These are phyloP conservation scores for Leucozona laternaria DNA, from an alignment of 2,888 invertebrate species.

Conservation along the genomic window DNA sequence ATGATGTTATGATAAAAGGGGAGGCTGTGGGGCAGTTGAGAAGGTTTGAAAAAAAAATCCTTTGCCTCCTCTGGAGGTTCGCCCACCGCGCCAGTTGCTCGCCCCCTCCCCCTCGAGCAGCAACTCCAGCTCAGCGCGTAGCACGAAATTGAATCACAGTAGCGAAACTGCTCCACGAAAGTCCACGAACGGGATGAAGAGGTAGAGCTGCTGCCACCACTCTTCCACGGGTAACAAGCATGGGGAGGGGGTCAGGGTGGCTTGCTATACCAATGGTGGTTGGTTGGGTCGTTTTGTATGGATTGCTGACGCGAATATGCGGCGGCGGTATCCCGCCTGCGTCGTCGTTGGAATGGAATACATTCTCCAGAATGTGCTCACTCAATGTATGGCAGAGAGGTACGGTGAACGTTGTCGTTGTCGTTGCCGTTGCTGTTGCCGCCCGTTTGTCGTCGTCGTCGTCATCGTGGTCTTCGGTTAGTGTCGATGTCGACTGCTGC, in stretches of 20 bases:
- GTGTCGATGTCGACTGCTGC: conserved; percentile 61
- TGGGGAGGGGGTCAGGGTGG: conserved; percentile 35
- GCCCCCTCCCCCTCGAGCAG: conserved; percentile 65
- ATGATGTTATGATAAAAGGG: conserved; percentile 39
- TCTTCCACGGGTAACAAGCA: conserved; percentile 9
- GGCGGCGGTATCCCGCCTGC: conserved; percentile 76
- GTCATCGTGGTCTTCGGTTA: conserved; percentile 61
- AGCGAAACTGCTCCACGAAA: conserved; percentile 72
- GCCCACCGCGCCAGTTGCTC: conserved; percentile 68
- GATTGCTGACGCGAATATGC: conserved; percentile 74
- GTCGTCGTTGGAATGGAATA: conserved; percentile 68
- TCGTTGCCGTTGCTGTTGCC: conserved; percentile 61
- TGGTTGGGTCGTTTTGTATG: conserved; percentile 72
- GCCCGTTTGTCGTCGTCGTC: conserved; percentile 53
- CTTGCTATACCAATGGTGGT: conserved; percentile 64
- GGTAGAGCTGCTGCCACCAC: conserved; percentile 41
- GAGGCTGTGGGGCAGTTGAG: conserved; percentile 19
- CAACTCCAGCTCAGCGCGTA: conserved; percentile 50
- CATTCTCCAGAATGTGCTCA: conserved; percentile 65
- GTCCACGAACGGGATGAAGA: conserved; percentile 68
- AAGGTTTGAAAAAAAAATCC: conserved; percentile 59
- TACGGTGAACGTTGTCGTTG: conserved; percentile 63
- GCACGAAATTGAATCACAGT: conserved; percentile 73
- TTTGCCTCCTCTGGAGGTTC: conserved; percentile 67
- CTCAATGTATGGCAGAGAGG: conserved; percentile 54